A percentile compares a stretch with the other conserved stretches of the same genome.
These are phyloP conservation scores for Eulemur albifrons DNA, from an alignment of 2,797 vertebrate species.

Conservation along the genomic window DNA sequence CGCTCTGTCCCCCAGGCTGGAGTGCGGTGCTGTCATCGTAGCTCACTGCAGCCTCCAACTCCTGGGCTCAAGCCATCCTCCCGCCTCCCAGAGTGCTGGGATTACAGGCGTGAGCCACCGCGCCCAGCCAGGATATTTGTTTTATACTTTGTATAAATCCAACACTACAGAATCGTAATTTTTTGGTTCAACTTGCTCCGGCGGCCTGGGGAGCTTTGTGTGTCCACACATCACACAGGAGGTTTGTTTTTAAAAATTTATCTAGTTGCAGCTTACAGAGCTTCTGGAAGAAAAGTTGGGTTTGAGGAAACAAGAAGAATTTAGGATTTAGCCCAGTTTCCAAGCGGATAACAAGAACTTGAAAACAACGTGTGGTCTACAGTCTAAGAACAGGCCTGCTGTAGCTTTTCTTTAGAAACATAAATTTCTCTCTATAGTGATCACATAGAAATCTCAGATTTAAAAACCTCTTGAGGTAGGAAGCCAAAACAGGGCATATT, in stretches of 20 bases:
- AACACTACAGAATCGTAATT: too few relatives aligned
- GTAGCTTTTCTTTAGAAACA: neutral
- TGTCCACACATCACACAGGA: neutral
- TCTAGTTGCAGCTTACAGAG: neutral
- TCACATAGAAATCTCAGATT: neutral
- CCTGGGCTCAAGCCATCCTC: too few relatives aligned
- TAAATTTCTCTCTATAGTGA: neutral
- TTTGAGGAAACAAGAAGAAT: neutral
- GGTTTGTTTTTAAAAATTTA: neutral
- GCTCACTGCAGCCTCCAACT: too few relatives aligned
- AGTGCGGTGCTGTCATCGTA: too few relatives aligned
- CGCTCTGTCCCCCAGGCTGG: too few relatives aligned
- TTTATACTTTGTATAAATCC: too few relatives aligned
- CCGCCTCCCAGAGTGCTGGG: too few relatives aligned
- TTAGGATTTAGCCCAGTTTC: neutral
- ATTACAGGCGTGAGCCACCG: too few relatives aligned
- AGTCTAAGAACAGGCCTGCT: neutral
- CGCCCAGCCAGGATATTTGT: too few relatives aligned
- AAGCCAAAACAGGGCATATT: neutral
- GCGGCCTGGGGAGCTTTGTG: neutral
- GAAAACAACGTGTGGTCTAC: neutral
- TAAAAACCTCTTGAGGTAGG: neutral
- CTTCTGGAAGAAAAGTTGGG: neutral
- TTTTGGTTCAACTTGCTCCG: neutral
- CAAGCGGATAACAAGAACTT: neutral